Percentiles rank a stretch among this genome's conserved stretches.
Evolutionary conservation across 53 echinoderm and acorn worm genomes (phyloP).

Genomic region (Holothuria leucospilota): DNA sequence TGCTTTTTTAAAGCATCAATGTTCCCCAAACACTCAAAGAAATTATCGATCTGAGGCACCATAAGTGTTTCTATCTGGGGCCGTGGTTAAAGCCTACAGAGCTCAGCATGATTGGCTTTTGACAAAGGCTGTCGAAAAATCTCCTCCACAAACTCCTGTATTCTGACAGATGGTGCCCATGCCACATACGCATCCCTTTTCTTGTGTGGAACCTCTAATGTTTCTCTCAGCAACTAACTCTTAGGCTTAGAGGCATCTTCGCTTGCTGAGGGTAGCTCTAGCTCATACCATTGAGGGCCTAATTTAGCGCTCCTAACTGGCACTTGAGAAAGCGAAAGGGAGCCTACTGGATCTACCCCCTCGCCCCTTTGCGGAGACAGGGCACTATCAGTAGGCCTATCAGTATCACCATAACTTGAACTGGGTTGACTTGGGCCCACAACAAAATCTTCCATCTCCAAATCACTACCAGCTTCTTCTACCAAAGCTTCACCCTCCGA

Average conservation of each 20-base stretch:
- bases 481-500: no score
- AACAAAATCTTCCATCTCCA: no score
- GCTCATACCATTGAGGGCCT: neutral
- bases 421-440: no score
- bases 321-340: neutral
- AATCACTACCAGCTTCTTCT: no score
- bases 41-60: conserved; percentile 16
- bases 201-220: neutral
- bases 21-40: conserved; percentile 3
- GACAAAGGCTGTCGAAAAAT: neutral
- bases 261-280: neutral
- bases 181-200: neutral
- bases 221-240: no score
- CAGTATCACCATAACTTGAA: no score
- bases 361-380: no score
- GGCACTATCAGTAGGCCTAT: no score
- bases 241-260: neutral
- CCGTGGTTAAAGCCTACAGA: conserved; percentile 7
- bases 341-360: no score
- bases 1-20: neutral
- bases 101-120: neutral
- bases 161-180: neutral
- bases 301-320: neutral
- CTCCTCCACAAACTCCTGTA: no score
- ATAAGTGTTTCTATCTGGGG: conserved; percentile 27